Percentiles rank a stretch among this genome's conserved stretches.
Evolutionary conservation across 2,797 vertebrate genomes (phyloP).

Genomic region (Silurus aristotelis): DNA sequence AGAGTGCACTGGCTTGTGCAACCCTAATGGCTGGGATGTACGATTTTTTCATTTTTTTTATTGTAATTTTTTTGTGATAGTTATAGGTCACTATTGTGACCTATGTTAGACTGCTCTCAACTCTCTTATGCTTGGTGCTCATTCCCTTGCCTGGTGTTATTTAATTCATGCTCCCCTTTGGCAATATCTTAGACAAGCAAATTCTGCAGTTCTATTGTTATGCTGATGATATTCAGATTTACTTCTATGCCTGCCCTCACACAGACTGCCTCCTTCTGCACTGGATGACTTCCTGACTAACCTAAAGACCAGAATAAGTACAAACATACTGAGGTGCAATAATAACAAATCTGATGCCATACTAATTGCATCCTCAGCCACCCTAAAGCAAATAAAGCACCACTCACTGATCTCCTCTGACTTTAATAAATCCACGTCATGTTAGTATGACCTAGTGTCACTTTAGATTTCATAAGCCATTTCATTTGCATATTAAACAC

Average conservation of each 20-base stretch:
- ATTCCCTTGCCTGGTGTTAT: not conserved
- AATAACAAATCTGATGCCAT: not conserved
- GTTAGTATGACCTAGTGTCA: not conserved
- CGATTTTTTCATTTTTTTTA: not conserved
- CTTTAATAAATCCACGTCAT: not conserved
- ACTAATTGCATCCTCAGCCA: not conserved
- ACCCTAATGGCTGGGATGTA: too few species aligned
- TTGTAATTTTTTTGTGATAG: not conserved
- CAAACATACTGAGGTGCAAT: not conserved
- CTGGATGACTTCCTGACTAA: not conserved
- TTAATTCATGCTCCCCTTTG: not conserved
- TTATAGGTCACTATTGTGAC: not conserved
- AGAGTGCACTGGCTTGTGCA: too few species aligned
- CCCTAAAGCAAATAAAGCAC: not conserved
- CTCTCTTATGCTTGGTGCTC: not conserved
- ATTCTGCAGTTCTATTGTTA: not conserved
- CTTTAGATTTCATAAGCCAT: not conserved
- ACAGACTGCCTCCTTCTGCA: not conserved
- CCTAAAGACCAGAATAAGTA: conserved; percentile 8
- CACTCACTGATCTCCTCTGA: not conserved
- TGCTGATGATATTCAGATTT: conserved; percentile 1
- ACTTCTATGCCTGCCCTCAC: not conserved
- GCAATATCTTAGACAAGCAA: not conserved
- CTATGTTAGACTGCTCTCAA: not conserved
- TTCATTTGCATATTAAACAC: not conserved